Evolutionary conservation across 2,113 vertebrate genomes (phyloP).

Genomic region (Spilogale gracilis): DNA sequence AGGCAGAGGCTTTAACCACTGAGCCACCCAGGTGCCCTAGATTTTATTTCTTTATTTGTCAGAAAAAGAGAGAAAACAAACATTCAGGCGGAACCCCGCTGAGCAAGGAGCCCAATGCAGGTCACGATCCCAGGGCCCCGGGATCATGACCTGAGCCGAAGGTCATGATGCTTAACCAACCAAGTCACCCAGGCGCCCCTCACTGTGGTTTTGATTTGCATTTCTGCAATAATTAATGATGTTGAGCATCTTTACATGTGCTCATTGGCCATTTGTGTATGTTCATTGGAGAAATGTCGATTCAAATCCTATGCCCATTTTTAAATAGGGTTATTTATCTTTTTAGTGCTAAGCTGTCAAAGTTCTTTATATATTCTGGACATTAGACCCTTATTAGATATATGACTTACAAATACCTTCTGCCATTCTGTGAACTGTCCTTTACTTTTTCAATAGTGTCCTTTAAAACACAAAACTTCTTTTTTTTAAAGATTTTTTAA

Average conservation of each 20-base stretch:
- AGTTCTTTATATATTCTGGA: neutral
- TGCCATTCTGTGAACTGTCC: neutral
- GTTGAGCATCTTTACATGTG: neutral
- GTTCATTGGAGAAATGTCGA: neutral
- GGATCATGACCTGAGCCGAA: too few relatives aligned
- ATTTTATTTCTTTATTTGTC: too few relatives aligned
- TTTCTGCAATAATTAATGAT: neutral
- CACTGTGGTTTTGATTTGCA: neutral
- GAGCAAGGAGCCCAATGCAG: too few relatives aligned
- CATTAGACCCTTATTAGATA: neutral
- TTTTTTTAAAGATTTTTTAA: too few relatives aligned
- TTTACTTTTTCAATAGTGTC: neutral
- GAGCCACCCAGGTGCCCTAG: too few relatives aligned
- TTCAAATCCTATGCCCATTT: neutral
- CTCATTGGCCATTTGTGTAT: neutral
- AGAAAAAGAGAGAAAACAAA: too few relatives aligned
- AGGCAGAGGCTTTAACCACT: too few relatives aligned
- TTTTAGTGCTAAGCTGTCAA: neutral
- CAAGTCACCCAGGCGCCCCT: neutral
- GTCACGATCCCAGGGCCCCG: too few relatives aligned
- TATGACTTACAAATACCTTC: neutral
- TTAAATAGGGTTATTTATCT: neutral
- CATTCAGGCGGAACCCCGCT: too few relatives aligned
- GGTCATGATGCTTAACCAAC: too few relatives aligned
- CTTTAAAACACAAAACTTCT: too few relatives aligned